phyloP scores from a whole-genome alignment of 92 coral and sea anemone species.

The Micromussa lordhowensis region DNA sequence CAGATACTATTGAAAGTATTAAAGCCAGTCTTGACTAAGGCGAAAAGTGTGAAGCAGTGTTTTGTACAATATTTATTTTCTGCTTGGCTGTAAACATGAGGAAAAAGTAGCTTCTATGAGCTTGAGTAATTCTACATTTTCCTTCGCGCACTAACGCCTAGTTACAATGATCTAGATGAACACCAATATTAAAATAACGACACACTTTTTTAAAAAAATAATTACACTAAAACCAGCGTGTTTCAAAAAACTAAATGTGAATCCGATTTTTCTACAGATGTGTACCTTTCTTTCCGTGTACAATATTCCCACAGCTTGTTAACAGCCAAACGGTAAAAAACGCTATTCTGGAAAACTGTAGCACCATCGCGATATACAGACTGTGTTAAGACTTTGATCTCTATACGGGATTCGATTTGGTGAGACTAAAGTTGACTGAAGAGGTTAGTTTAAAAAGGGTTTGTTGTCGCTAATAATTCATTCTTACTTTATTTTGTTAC shows the following conservation, averaged over 20 bases:
- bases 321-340: background rate
- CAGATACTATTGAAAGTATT: too few relatives aligned
- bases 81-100: too few relatives aligned
- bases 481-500: constrained; percentile 11
- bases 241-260: background rate
- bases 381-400: background rate
- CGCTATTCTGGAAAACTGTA: background rate
- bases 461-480: background rate
- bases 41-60: background rate
- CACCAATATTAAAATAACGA: background rate
- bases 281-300: background rate
- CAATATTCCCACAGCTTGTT: background rate
- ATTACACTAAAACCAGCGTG: background rate
- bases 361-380: background rate
- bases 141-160: background rate
- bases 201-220: too few relatives aligned
- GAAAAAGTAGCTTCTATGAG: too few relatives aligned
- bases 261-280: background rate
- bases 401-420: background rate
- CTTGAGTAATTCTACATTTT: too few relatives aligned
- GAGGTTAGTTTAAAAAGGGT: too few relatives aligned
- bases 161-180: background rate
- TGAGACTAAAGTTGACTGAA: background rate
- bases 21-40: too few relatives aligned
- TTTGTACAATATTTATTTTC: background rate